Evolutionary conservation across 2,113 vertebrate species (phyloP).

Genomic region (Thalassoma bifasciatum): DNA sequence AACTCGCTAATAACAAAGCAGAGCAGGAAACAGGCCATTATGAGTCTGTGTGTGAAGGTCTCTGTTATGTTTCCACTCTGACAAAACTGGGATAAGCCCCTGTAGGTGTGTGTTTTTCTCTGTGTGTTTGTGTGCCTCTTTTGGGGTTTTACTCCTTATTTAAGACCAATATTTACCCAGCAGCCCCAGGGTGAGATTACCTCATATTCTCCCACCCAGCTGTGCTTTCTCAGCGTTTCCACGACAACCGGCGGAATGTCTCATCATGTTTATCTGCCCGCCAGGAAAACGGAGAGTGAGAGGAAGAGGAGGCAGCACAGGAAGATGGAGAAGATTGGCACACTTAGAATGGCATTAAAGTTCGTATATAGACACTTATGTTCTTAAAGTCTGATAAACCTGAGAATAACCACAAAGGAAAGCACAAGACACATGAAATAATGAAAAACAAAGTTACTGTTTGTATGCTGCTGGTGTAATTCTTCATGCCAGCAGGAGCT

Average conservation of each 20-base stretch:
- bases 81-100: conserved; percentile 60
- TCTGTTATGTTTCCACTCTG: conserved; percentile 56
- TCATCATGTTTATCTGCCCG: conserved; percentile 91
- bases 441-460: background rate
- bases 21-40: conserved; percentile 65
- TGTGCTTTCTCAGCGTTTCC: conserved; percentile 93
- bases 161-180: conserved; percentile 97
- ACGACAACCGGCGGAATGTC: conserved; percentile 93
- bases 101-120: conserved; percentile 41
- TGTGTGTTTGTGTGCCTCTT: conserved; percentile 60
- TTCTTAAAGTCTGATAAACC: background rate
- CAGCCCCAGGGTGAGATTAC: conserved; percentile 94
- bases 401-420: background rate
- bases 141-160: conserved; percentile 90
- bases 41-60: conserved; percentile 58
- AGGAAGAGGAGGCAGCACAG: conserved; percentile 61
- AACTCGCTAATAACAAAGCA: conserved; percentile 60
- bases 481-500: background rate
- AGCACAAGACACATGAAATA: background rate
- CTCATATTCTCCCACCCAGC: conserved; percentile 93
- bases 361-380: conserved; percentile 16
- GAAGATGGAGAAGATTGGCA: conserved; percentile 57
- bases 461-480: too few relatives aligned
- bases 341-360: conserved; percentile 32
- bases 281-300: conserved; percentile 87